Percentiles rank a stretch among this genome's conserved stretches.
These are phyloP conservation scores for Balanococcus diminutus DNA, from an alignment of 2,888 invertebrate genomes.

Conservation along the genomic window DNA sequence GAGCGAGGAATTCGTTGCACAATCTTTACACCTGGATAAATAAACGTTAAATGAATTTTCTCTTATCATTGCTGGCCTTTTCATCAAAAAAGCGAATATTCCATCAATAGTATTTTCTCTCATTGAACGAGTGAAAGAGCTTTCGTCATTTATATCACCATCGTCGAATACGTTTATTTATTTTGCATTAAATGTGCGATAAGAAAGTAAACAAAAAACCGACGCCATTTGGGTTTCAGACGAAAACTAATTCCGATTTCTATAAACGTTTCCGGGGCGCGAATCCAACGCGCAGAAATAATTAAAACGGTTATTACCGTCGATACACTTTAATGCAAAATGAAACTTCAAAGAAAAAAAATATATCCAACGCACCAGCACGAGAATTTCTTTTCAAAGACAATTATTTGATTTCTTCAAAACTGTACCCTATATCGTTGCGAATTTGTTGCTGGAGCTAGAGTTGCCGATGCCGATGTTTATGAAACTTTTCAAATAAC, in stretches of 20 bases:
- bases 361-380: no score
- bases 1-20: neutral
- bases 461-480: neutral
- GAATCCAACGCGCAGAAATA: neutral
- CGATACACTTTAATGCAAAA: neutral
- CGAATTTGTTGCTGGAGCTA: neutral
- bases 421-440: conserved; percentile 2
- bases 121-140: neutral
- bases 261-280: neutral
- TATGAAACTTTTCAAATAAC: conserved; percentile 42
- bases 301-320: conserved; percentile 6
- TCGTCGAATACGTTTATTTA: neutral
- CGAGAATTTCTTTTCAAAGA: conserved; percentile 16
- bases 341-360: conserved; percentile 9
- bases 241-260: neutral
- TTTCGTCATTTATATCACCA: neutral
- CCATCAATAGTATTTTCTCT: neutral
- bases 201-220: conserved; percentile 16
- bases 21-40: neutral
- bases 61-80: neutral
- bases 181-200: neutral
- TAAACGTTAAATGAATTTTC: neutral
- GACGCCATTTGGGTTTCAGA: neutral
- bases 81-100: neutral
- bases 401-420: conserved; percentile 31